phyloP scores from a whole-genome alignment of 2,797 vertebrate species.

The Nasua narica region DNA sequence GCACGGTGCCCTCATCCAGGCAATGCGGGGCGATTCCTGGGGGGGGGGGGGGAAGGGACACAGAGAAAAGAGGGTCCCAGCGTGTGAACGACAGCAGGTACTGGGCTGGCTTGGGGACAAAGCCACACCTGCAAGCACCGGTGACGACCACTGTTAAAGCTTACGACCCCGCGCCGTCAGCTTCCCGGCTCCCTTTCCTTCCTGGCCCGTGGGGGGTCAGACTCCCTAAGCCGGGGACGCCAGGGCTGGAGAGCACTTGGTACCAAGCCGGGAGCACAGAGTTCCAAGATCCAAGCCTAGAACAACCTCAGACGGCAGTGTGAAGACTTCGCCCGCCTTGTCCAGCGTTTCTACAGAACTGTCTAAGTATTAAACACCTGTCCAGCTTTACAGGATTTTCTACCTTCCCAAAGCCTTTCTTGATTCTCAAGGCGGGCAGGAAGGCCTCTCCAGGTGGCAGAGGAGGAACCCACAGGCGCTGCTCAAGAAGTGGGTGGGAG shows the following conservation, averaged over 20 bases:
- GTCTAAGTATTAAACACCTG: background rate
- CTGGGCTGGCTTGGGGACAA: background rate
- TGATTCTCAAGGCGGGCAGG: background rate
- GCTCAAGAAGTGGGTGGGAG: background rate
- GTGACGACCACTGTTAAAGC: no score
- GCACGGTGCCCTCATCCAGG: constrained; percentile 92
- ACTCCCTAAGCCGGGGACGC: background rate
- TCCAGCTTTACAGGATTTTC: background rate
- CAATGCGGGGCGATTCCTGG: constrained; percentile 94
- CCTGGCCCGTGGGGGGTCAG: background rate
- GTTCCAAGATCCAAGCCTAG: background rate
- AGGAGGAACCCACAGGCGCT: background rate
- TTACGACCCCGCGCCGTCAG: background rate
- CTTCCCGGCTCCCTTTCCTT: background rate
- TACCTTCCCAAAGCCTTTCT: background rate
- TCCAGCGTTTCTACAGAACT: background rate
- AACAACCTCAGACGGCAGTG: background rate
- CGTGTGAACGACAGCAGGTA: background rate
- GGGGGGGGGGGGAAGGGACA: background rate
- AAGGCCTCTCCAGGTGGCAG: background rate
- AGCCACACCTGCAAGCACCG: background rate
- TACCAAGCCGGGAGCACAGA: background rate
- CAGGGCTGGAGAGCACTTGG: background rate
- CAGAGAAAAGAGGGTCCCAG: background rate
- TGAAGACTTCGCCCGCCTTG: background rate